Conservation (phyloP, 2,113 vertebrate species). For the Odocoileus hemionus region DNA sequence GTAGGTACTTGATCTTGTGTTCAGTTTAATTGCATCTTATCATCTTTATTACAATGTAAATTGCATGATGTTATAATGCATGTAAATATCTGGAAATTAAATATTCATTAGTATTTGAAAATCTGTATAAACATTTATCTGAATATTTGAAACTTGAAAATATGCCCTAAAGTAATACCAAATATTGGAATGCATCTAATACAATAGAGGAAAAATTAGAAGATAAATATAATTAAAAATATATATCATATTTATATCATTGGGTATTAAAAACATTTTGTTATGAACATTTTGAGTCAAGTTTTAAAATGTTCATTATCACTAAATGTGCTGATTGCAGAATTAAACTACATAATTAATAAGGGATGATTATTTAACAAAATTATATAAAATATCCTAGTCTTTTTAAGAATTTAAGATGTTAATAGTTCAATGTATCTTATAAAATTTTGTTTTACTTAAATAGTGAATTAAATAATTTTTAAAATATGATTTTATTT, state of each 20-base stretch:
- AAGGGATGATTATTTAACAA: not conserved
- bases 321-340: not conserved
- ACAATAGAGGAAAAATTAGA: not conserved
- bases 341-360: constrained; percentile 23
- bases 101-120: not conserved
- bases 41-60: not conserved
- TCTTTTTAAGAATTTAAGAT: not conserved
- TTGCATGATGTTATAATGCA: not conserved
- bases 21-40: not conserved
- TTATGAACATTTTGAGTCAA: not conserved
- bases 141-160: constrained; percentile 35
- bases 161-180: not conserved
- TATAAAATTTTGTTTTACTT: not conserved
- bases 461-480: not conserved
- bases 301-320: constrained; percentile 28
- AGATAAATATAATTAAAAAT: constrained; percentile 1
- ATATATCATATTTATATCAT: constrained; percentile 24
- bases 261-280: constrained; percentile 6
- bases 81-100: not conserved
- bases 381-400: constrained; percentile 2
- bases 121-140: not conserved
- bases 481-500: not conserved
- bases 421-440: not conserved
- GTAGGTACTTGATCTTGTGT: not conserved
- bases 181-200: not conserved